A percentile compares a stretch with the other conserved stretches of the same genome.
These are phyloP conservation scores for Meganola albula DNA, from an alignment of 2,888 invertebrate genomes.

Conservation along the genomic window DNA sequence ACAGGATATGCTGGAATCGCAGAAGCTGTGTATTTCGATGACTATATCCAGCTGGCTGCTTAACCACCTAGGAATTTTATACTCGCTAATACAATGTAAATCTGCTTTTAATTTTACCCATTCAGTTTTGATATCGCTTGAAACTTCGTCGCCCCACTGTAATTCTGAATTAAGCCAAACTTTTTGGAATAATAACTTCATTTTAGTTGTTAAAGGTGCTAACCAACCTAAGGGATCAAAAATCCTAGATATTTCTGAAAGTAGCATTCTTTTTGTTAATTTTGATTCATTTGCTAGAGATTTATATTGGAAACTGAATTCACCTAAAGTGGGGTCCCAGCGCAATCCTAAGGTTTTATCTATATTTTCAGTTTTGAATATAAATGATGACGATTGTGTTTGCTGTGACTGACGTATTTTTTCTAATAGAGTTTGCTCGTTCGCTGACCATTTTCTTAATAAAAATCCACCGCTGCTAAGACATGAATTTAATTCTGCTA, in stretches of 20 bases:
- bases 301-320: conserved; percentile 4
- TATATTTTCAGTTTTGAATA: conserved; percentile 11
- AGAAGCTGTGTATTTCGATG: conserved; percentile 16
- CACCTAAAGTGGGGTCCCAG: conserved; percentile 9
- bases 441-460: conserved; percentile 2
- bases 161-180: conserved; percentile 12
- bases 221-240: conserved; percentile 27
- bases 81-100: conserved; percentile 1
- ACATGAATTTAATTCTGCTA: conserved; percentile 8
- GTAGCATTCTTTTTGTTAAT: conserved; percentile 8
- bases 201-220: conserved; percentile 15
- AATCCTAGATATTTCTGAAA: conserved; percentile 21
- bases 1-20: conserved; percentile 14
- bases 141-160: conserved; percentile 17
- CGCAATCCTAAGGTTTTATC: conserved; percentile 12
- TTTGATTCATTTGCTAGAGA: background rate
- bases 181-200: conserved; percentile 22
- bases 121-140: conserved; percentile 10
- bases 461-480: conserved; percentile 17
- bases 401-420: background rate
- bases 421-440: background rate
- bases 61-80: conserved; percentile 9
- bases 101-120: conserved; percentile 15
- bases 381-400: background rate
- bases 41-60: conserved; percentile 6